phyloP scores from a whole-genome alignment of 2,797 vertebrate species.

The Diplodus puntazzo region DNA sequence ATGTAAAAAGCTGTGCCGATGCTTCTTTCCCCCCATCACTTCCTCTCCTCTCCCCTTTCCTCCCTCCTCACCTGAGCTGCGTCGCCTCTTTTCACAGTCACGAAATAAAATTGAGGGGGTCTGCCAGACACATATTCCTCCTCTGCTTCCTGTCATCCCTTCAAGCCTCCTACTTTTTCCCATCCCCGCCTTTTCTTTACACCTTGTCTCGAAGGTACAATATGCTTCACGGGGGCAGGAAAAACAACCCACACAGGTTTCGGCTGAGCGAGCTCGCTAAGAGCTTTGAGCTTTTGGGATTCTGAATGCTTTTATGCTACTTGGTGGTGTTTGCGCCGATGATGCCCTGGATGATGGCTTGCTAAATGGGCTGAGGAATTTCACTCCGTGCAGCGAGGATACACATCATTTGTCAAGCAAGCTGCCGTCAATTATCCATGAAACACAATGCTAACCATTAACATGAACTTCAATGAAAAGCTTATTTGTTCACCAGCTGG shows the following conservation, averaged over 20 bases:
- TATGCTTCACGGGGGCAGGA: slow-evolving; percentile 21
- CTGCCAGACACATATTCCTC: slow-evolving; percentile 39
- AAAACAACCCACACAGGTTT: slow-evolving; percentile 47
- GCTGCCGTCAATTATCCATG: slow-evolving; percentile 51
- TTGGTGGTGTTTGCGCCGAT: slow-evolving; percentile 50
- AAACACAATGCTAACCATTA: slow-evolving; percentile 42
- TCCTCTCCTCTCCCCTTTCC: slow-evolving; percentile 12
- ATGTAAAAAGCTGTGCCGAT: slow-evolving; percentile 70
- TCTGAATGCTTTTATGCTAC: slow-evolving; percentile 49
- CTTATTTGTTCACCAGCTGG: slow-evolving; percentile 55
- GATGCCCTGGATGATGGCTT: slow-evolving; percentile 36
- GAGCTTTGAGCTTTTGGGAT: slow-evolving; percentile 57
- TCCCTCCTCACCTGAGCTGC: slow-evolving; percentile 50
- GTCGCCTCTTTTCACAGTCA: slow-evolving; percentile 57
- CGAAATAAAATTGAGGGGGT: slow-evolving; percentile 43
- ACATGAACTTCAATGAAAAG: slow-evolving; percentile 31
- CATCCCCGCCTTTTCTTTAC: not conserved
- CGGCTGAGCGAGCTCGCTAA: slow-evolving; percentile 46
- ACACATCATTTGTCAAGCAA: slow-evolving; percentile 60
- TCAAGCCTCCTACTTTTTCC: slow-evolving; percentile 9
- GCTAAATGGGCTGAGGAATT: slow-evolving; percentile 54
- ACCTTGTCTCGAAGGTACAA: slow-evolving; percentile 34
- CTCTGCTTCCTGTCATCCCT: slow-evolving; percentile 23
- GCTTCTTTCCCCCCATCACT: slow-evolving; percentile 30
- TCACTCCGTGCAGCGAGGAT: slow-evolving; percentile 42